These are phyloP conservation scores for Mechanitis messenoides DNA, from an alignment of 2,888 invertebrate genomes.

Conservation along the genomic window DNA sequence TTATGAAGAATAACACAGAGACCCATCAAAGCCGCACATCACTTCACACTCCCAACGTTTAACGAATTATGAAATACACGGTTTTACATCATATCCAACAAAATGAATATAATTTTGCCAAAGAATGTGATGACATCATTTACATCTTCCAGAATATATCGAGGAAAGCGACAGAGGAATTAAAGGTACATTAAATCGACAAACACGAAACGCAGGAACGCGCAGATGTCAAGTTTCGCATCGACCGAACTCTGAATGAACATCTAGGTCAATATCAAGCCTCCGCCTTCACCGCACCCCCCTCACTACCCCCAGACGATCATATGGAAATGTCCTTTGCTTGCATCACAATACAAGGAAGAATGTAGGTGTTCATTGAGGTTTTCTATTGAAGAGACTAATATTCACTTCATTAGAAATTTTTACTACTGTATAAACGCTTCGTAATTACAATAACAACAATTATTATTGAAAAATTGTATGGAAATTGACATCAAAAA, in stretches of 20 bases:
- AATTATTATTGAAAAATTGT: too few relatives aligned
- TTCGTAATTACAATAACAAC: too few relatives aligned
- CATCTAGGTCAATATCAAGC: slow-evolving; percentile 77
- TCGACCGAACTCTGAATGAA: slow-evolving; percentile 77
- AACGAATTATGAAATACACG: slow-evolving; percentile 18
- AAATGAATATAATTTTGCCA: slow-evolving; percentile 8
- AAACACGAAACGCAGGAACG: slow-evolving; percentile 71
- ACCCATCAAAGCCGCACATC: slow-evolving; percentile 43
- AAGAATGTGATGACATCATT: slow-evolving; percentile 19
- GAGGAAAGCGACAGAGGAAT: slow-evolving; percentile 42
- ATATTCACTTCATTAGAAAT: too few relatives aligned
- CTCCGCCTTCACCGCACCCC: slow-evolving; percentile 52
- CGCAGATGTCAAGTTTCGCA: slow-evolving; percentile 76
- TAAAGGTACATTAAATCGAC: slow-evolving; percentile 58
- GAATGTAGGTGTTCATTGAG: neutral
- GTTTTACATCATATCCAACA: slow-evolving; percentile 17
- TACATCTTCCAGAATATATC: slow-evolving; percentile 37
- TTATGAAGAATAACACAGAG: slow-evolving; percentile 38
- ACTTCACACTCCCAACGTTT: slow-evolving; percentile 45
- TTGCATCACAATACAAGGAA: slow-evolving; percentile 18
- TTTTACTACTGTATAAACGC: too few relatives aligned
- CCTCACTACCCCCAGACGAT: slow-evolving; percentile 45
- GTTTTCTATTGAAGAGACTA: neutral
- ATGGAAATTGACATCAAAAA: too few relatives aligned
- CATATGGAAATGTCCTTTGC: slow-evolving; percentile 48